phyloP scores from a whole-genome alignment of 2,113 vertebrate genomes.

The Mungos mungo region DNA sequence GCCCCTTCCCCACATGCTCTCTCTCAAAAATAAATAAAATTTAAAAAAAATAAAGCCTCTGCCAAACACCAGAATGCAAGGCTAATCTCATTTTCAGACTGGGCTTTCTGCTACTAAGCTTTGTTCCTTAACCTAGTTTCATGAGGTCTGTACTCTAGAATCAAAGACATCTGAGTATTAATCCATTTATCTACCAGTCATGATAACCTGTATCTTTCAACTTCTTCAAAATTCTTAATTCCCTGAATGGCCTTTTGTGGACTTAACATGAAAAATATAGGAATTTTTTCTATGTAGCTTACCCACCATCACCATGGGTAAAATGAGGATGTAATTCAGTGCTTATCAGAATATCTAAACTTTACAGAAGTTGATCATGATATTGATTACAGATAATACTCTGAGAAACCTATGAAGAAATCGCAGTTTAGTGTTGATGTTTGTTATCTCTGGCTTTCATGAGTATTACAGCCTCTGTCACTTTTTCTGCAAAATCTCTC shows the following conservation, averaged over 20 bases:
- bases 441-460: not conserved
- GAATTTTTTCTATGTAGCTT: not conserved
- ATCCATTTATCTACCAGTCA: not conserved
- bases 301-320: not conserved
- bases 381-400: not conserved
- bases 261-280: not conserved
- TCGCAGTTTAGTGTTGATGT: not conserved
- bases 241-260: not conserved
- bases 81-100: not conserved
- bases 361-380: not conserved
- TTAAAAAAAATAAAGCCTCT: not conserved
- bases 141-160: not conserved
- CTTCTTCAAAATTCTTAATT: not conserved
- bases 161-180: not conserved
- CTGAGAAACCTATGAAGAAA: not conserved
- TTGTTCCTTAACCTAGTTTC: not conserved
- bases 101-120: not conserved
- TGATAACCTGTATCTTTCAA: not conserved
- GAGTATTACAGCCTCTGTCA: accelerated
- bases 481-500: not conserved
- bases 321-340: not conserved
- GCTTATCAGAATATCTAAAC: not conserved
- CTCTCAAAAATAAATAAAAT: no score
- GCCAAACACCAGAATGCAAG: not conserved
- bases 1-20: no score